Percentiles rank a stretch among this genome's conserved stretches.
phyloP scores from a whole-genome alignment of 2,888 invertebrate species.

The Clepsis dumicolana region DNA sequence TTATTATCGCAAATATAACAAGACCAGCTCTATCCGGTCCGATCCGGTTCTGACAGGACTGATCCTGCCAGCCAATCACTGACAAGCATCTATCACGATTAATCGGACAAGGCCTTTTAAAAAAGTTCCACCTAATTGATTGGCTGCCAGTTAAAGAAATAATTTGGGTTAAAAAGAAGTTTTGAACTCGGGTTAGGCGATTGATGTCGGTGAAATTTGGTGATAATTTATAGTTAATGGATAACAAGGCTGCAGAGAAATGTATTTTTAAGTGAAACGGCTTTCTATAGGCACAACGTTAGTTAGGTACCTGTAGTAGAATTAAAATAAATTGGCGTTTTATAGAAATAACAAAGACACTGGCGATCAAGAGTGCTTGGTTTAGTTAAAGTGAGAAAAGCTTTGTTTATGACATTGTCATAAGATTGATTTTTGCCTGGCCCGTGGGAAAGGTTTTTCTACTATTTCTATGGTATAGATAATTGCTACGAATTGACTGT shows the following conservation, averaged over 20 bases:
- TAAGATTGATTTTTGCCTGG: too few species aligned
- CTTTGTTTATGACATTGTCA: too few species aligned
- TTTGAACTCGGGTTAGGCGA: slow-evolving; percentile 9
- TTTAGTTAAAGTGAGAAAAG: too few species aligned
- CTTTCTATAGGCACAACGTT: too few species aligned
- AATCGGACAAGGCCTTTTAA: slow-evolving; percentile 34
- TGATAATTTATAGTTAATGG: slow-evolving; percentile 10
- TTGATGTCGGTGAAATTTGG: slow-evolving; percentile 5
- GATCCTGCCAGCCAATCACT: slow-evolving; percentile 38
- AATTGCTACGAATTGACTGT: too few species aligned
- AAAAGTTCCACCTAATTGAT: slow-evolving; percentile 35
- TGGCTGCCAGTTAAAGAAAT: slow-evolving; percentile 29
- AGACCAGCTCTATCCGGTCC: slow-evolving; percentile 30
- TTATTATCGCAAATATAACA: slow-evolving; percentile 37
- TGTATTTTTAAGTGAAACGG: too few species aligned
- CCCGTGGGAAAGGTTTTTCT: too few species aligned
- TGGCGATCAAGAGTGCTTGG: too few species aligned
- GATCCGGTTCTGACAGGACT: slow-evolving; percentile 38
- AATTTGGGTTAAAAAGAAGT: slow-evolving; percentile 21
- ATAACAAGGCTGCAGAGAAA: not conserved
- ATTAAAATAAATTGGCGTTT: too few species aligned
- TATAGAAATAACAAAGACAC: too few species aligned
- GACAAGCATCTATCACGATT: slow-evolving; percentile 43
- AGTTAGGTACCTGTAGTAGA: too few species aligned
- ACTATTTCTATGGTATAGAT: too few species aligned